Base-by-base conservation (phyloP, 1,140 invertebrate species). In the Callitettix versicolor region DNA sequence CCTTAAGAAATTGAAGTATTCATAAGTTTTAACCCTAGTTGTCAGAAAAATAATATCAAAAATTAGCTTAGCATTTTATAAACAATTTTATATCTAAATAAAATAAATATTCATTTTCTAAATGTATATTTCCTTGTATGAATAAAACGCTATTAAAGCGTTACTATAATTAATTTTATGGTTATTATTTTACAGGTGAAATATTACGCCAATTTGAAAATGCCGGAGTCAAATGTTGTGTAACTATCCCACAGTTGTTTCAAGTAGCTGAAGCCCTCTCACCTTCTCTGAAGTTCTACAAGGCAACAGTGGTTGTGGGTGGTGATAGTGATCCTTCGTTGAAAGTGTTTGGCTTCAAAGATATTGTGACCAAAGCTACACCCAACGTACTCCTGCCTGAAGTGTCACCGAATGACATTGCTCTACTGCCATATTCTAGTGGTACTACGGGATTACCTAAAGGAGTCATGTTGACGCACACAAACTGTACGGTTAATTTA, bases 371-470 rank as follows among this genome's bases (percentile, higher is more conserved):
- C 64, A 73, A 69, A 26, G 73, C 74, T 3, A 46, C 41, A 15
- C 34, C 40, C 15, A 44, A 59, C 9, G 38, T 46, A 0, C 2
- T 46, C 15, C 30, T 61, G 14, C 59, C 61, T 7, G 12, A 62
- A 49, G 42, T 60, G 17, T 49, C 46, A 11, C 55, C 48, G 0
- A 46, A 57, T 38, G 48, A 43, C 20, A 15, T 60, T 4, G 77
- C 75, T 1, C 56, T 79, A 18, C 68, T 86, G 55, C 83, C 82
- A 0, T 85, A 82, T 65, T 86, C 89, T 0, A 92, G 88, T 70
- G 91, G 91, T 4, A 94, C 91, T 0, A 95, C 91, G 26, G 90
- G 91, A 44, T 66, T 87, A 47, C 91, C 92, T 0, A 96, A 96
- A 73, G 91, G 91, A 12, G 92, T 94, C 0, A 85, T 90, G 76